phyloP scores from a whole-genome alignment of 1,140 invertebrate genomes.

The Drosophila santomea region DNA sequence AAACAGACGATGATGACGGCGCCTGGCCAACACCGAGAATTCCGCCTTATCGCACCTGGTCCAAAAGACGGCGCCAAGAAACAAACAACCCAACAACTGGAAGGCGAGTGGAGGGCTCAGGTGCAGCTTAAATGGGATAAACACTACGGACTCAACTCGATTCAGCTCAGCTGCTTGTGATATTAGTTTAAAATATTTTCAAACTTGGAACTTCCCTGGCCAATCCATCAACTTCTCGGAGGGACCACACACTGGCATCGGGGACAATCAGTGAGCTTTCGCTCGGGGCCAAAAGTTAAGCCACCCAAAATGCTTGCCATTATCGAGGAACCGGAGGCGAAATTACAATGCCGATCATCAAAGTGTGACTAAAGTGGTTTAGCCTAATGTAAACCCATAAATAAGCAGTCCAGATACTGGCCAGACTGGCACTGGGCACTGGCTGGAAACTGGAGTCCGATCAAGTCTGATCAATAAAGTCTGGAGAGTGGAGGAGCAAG shows the following conservation, averaged over 20 bases:
- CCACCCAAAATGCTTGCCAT: slow-evolving; percentile 77
- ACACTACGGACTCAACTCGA: background rate
- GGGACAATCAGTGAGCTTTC: slow-evolving; percentile 33
- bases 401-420: slow-evolving; percentile 61
- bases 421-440: slow-evolving; percentile 25
- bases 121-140: slow-evolving; percentile 42
- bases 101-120: slow-evolving; percentile 24
- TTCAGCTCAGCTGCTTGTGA: slow-evolving; percentile 32
- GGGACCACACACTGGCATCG: slow-evolving; percentile 55
- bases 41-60: slow-evolving; percentile 76
- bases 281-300: slow-evolving; percentile 29
- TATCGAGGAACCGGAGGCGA: slow-evolving; percentile 33
- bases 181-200: slow-evolving; percentile 62
- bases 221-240: slow-evolving; percentile 63
- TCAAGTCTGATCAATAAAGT: slow-evolving; percentile 2
- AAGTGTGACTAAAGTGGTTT: slow-evolving; percentile 84
- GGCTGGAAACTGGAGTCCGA: slow-evolving; percentile 15
- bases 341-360: slow-evolving; percentile 81
- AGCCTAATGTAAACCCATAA: slow-evolving; percentile 84
- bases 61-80: slow-evolving; percentile 71
- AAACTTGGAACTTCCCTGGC: slow-evolving; percentile 14
- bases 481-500: slow-evolving; percentile 15
- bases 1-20: slow-evolving; percentile 35
- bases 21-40: slow-evolving; percentile 68
- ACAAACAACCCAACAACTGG: slow-evolving; percentile 44